Percentiles rank a stretch among this genome's conserved stretches.
Evolutionary conservation across 2,888 invertebrate genomes (phyloP).

Genomic region (Ophraella communa): DNA sequence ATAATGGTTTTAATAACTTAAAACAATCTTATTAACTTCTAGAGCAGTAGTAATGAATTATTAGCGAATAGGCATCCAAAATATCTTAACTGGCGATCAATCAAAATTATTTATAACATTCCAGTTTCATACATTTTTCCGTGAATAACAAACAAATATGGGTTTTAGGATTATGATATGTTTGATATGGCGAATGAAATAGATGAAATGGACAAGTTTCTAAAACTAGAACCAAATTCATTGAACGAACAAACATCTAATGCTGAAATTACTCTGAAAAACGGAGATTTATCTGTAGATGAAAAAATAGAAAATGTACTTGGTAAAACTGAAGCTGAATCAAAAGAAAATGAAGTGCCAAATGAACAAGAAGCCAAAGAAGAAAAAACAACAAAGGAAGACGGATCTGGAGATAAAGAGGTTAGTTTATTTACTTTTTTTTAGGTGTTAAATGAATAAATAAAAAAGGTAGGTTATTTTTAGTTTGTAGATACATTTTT

Average conservation of each 20-base stretch:
- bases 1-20: no score
- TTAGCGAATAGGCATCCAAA: not conserved
- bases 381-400: constrained; percentile 15
- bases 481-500: no score
- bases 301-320: constrained; percentile 41
- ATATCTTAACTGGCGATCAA: not conserved
- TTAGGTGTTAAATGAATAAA: no score
- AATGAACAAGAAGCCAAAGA: constrained; percentile 26
- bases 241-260: constrained; percentile 58
- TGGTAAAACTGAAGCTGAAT: constrained; percentile 28
- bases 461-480: no score
- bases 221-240: constrained; percentile 74
- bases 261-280: constrained; percentile 58
- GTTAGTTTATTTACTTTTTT: not conserved
- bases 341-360: constrained; percentile 45
- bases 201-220: constrained; percentile 86
- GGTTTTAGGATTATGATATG: constrained; percentile 83
- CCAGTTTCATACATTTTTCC: constrained; percentile 44
- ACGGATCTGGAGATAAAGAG: constrained; percentile 24
- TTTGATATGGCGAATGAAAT: constrained; percentile 92
- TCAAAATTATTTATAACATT: not conserved
- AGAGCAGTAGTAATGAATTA: no score
- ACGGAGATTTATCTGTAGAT: constrained; percentile 51
- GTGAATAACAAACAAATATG: no score
- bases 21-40: no score